Evolutionary conservation across 2,113 vertebrate genomes (phyloP).

Genomic region (Pollimyrus isidori): DNA sequence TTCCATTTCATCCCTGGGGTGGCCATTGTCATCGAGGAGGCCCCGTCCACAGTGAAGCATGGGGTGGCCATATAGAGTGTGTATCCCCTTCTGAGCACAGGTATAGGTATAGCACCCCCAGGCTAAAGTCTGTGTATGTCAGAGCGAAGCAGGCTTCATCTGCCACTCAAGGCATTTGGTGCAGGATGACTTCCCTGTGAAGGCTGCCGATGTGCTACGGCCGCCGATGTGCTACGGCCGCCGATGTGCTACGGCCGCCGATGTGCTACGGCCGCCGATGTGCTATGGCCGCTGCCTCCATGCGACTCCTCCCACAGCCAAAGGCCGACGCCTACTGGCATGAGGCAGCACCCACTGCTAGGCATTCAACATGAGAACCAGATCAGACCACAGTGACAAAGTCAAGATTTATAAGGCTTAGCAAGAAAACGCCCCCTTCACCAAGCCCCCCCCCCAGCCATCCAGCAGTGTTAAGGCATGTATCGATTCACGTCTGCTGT

Average conservation of each 20-base stretch:
- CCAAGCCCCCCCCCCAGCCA: constrained; percentile 53
- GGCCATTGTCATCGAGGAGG: background rate
- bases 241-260: no score
- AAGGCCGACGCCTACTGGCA: background rate
- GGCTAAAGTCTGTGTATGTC: background rate
- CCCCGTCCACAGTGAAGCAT: background rate
- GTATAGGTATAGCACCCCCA: background rate
- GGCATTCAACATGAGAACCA: background rate
- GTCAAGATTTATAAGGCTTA: background rate
- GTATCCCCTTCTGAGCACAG: background rate
- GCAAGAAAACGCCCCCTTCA: constrained; percentile 59
- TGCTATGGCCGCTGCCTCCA: background rate
- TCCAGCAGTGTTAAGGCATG: background rate
- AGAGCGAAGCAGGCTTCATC: background rate
- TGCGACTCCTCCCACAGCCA: background rate
- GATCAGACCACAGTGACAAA: background rate
- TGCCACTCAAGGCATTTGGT: background rate
- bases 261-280: background rate
- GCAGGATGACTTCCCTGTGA: background rate
- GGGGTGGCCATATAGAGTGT: background rate
- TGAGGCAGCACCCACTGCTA: background rate
- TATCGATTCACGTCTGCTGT: background rate
- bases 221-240: no score
- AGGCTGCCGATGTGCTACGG: background rate
- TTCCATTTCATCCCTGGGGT: constrained; percentile 65